Conservation (phyloP, 2,113 vertebrate genomes). For the Ceratotherium simum region DNA sequence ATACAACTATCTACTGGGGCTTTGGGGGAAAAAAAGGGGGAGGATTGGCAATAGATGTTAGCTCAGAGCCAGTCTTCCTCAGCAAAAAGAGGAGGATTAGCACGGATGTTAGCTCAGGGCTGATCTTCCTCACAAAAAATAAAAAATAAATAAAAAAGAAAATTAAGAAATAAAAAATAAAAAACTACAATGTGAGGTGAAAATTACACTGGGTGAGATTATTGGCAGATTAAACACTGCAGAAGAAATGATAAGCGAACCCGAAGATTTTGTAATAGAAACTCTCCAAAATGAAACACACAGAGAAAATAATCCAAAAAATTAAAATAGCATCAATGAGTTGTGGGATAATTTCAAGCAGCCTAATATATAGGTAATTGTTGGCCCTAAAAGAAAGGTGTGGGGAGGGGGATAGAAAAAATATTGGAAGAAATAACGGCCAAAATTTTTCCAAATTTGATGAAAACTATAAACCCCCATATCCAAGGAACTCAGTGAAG, state of each 20-base stretch:
- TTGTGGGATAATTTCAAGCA: neutral
- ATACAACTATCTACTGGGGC: too few relatives aligned
- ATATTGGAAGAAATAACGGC: neutral
- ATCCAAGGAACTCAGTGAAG: neutral
- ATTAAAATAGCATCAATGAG: neutral
- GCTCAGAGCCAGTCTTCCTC: too few relatives aligned
- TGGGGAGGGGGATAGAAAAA: accelerated
- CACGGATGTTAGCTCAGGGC: too few relatives aligned
- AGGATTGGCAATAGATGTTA: too few relatives aligned
- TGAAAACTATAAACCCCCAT: neutral
- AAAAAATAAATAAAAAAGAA: too few relatives aligned
- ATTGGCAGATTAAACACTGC: neutral
- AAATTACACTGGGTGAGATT: neutral
- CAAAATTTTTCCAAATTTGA: neutral
- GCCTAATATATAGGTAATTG: accelerated
- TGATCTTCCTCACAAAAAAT: too few relatives aligned
- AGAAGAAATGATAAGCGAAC: neutral
- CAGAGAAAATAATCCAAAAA: neutral
- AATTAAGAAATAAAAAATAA: too few relatives aligned
- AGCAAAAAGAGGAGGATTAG: too few relatives aligned
- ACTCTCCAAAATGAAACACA: neutral
- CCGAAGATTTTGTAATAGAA: neutral
- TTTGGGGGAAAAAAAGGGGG: too few relatives aligned
- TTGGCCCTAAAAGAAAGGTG: neutral
- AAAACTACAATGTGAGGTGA: neutral